phyloP scores from a whole-genome alignment of 2,888 invertebrate genomes.

The Agriotes lineatus region DNA sequence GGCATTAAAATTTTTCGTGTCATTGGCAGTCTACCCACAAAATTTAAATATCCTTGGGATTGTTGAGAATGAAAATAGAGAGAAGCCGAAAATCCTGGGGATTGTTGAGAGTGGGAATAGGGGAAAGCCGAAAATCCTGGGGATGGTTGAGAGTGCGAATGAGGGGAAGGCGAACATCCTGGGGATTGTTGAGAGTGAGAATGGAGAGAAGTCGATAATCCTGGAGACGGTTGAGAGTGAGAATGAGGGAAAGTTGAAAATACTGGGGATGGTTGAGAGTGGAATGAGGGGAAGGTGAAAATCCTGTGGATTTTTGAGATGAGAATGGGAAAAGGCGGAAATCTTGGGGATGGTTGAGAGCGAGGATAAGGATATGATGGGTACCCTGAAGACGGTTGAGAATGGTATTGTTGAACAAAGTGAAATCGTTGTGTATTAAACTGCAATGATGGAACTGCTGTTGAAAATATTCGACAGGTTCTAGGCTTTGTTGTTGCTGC shows the following conservation, averaged over 20 bases:
- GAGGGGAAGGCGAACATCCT: neutral
- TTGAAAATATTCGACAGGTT: neutral
- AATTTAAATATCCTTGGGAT: too few species aligned
- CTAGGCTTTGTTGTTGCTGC: slow-evolving; percentile 11
- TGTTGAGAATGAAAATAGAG: too few species aligned
- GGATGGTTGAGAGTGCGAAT: neutral
- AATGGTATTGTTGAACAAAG: neutral
- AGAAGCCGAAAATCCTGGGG: neutral
- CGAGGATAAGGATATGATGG: neutral
- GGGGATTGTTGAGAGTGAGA: neutral
- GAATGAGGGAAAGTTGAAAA: neutral
- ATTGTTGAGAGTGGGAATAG: neutral
- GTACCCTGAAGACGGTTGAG: neutral
- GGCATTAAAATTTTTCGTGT: too few species aligned
- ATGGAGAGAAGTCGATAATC: neutral
- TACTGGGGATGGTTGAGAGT: neutral
- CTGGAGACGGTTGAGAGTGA: neutral
- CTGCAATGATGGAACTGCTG: neutral
- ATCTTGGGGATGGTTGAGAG: neutral
- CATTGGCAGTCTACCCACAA: too few species aligned
- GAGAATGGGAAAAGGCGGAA: neutral
- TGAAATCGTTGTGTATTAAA: neutral
- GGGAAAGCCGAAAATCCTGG: neutral
- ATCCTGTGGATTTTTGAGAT: neutral
- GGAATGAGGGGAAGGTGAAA: neutral